These are phyloP conservation scores for Distichodus sexfasciatus DNA, from an alignment of 2,797 vertebrate species.

Conservation along the genomic window DNA sequence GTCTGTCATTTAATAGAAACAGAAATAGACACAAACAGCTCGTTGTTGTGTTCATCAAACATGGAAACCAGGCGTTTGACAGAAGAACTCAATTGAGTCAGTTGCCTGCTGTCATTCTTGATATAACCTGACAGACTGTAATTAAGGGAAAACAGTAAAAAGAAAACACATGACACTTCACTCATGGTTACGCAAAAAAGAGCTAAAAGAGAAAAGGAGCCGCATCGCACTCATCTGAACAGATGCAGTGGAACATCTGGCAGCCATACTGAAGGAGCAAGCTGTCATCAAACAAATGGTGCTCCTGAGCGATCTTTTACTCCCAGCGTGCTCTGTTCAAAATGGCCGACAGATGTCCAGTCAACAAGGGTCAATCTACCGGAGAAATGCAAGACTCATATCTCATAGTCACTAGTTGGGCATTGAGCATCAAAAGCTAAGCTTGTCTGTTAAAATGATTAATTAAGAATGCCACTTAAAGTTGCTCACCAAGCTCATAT, in stretches of 20 bases:
- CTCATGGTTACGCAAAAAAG: background rate
- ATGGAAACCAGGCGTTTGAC: background rate
- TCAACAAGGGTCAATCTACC: too few species aligned
- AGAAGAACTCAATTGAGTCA: background rate
- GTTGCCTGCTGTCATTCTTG: background rate
- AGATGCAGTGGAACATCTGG: background rate
- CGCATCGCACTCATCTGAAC: background rate
- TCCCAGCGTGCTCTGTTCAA: too few species aligned
- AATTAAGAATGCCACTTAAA: too few species aligned
- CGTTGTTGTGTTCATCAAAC: background rate
- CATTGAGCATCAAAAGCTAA: too few species aligned
- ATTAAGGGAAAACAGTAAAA: background rate
- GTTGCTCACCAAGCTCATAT: too few species aligned
- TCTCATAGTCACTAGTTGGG: too few species aligned
- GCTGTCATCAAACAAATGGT: background rate
- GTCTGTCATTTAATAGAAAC: constrained; percentile 22
- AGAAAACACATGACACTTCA: background rate
- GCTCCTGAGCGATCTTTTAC: too few species aligned
- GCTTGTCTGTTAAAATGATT: too few species aligned
- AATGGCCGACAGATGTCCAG: too few species aligned
- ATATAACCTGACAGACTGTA: background rate
- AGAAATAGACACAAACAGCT: background rate
- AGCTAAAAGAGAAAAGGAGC: background rate
- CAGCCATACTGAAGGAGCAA: background rate
- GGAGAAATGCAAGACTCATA: too few species aligned